Base-by-base conservation (phyloP, 2,888 invertebrate species). In the Xylophagus ater region DNA sequence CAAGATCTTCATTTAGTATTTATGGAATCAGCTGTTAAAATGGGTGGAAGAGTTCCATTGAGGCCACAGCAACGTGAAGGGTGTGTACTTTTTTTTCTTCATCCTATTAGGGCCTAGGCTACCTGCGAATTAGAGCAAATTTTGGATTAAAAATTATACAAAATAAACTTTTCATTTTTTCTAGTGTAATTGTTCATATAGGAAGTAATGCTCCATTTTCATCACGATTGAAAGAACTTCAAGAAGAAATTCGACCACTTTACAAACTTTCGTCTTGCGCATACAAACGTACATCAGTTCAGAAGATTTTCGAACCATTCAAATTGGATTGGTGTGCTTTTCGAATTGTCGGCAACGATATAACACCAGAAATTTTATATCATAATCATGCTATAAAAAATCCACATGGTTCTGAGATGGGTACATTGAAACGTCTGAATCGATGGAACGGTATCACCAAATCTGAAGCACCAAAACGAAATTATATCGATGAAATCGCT, bases 271-370 rank as follows among this genome's bases (percentile, higher is more conserved):
- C 76, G 1, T 76, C 80, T 13, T 92, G 90, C 53, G 87, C 87
- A 0, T 88, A 82, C 58, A 90, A 89, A 58, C 70, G 84, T 42
- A 89, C 88, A 0, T 82, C 85, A 0, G 85, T 86, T 1, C 89
- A 92, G 58, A 72, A 82, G 50, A 70, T 80, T 42, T 90, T 92
- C 59, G 71, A 87, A 46, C 78, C 79, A 1, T 78, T 89, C 52
- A 74, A 78, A 21, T 62, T 90, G 12, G 90, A 92, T 59, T 92
- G 90, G 90, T 92, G 90, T 54, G 79, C 80, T 36, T 90, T 90
- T 59, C 74, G 78, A 61, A 67, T 90, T 71, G 83, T 87, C 56
- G 65, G 71, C 5, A 50, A 55, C 6, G 61, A 60, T 20, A 53
- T 62, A 7, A 56, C 56, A 32, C 60, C 62, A 2, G 64, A 61